phyloP scores from a whole-genome alignment of 2,797 vertebrate genomes.

The Enteromius afrohamiltoni region DNA sequence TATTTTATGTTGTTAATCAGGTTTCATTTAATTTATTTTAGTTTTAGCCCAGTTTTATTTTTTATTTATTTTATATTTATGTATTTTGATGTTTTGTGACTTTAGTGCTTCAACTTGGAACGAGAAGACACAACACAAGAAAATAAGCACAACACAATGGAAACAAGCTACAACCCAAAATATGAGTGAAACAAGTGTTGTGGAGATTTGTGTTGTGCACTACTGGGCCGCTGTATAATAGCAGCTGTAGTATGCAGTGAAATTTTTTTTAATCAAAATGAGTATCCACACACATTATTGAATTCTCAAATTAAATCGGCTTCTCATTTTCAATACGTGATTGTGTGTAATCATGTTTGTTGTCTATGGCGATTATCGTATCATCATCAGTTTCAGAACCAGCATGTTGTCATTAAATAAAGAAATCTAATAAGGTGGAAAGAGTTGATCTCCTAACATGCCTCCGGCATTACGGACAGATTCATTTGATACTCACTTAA shows the following conservation, averaged over 20 bases:
- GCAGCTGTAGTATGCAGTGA: not conserved
- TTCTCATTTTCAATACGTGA: not conserved
- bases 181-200: not conserved
- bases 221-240: not conserved
- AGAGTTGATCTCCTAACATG: slow-evolving; percentile 44
- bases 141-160: too few species aligned
- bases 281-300: not conserved
- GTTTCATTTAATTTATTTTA: not conserved
- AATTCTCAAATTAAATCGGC: slow-evolving; percentile 5
- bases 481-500: slow-evolving; percentile 44
- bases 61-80: not conserved
- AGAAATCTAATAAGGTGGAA: slow-evolving; percentile 22
- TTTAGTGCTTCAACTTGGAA: not conserved
- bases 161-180: too few species aligned
- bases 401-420: slow-evolving; percentile 19
- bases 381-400: not conserved
- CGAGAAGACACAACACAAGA: too few species aligned
- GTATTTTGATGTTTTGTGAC: not conserved
- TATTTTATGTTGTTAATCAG: not conserved
- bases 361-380: not conserved
- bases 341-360: slow-evolving; percentile 11
- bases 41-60: not conserved
- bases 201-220: not conserved
- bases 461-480: slow-evolving; percentile 36
- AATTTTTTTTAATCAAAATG: not conserved